Evolutionary conservation across 2,888 invertebrate genomes (phyloP), one percentile per base, ranked within the genome.

Genomic region (Spilosoma lubricipeda): DNA sequence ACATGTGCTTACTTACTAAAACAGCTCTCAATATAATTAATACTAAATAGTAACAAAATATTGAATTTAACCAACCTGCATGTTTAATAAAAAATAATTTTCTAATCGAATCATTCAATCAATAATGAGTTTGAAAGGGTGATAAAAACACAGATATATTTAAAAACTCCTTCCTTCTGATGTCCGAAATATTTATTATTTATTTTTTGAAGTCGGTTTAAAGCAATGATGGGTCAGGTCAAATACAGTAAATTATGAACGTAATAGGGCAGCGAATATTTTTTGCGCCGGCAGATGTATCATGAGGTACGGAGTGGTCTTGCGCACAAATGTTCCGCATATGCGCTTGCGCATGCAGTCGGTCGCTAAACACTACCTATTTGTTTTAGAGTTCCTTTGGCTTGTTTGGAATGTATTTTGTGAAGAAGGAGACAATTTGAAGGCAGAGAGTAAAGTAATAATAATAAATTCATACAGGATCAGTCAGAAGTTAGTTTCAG

Each of bases 241-340:
- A 68, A 68, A 68, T 33, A 48, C 23, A 68, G 33, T 56, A 33
- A 30, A 56, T 67, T 15, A 52, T 9, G n/a, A 64, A 36, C 52
- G 13, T 59, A 20, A 33, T 20, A 63, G 45, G 42, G 75, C 79
- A 84, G 80, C 67, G 2, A 45, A 76, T 70, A 76, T 78, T 84
- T 85, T 85, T 85, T 86, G 80, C 74, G 63, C 11, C 23, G 52
- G 75, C 86, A 81, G 82, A 85, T 82, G 85, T 74, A n/a, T 20
- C 48, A 20, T 65, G 70, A 36, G 42, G 45, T 70, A 70, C 77
- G 42, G 67, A 67, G 56, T 63, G 67, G 66, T 66, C 78, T 82
- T 83, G 82, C 74, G 82, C 78, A 85, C 84, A 78, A 85, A 85
- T 82, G 84, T 81, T 63, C 45, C 52, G 79, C 84, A 85, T 77